phyloP scores from a whole-genome alignment of 2,888 invertebrate genomes.

The Phymatocera aterrima region DNA sequence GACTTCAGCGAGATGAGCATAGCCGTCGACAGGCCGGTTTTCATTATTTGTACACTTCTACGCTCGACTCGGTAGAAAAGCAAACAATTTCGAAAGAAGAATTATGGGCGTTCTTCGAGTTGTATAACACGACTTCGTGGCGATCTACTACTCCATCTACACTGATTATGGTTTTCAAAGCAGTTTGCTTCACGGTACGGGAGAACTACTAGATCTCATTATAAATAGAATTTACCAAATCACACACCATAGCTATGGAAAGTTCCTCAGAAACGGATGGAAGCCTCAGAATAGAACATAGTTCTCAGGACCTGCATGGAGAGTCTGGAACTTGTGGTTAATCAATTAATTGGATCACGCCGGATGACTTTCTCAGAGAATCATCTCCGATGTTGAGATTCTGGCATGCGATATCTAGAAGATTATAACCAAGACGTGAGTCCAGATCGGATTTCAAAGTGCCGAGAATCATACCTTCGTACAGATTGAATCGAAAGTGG shows the following conservation, averaged over 20 bases:
- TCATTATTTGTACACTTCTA: not conserved
- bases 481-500: not conserved
- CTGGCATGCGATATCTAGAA: not conserved
- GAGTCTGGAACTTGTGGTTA: not conserved
- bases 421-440: not conserved
- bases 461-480: too few species aligned
- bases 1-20: not conserved
- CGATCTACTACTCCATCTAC: not conserved
- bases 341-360: conserved; percentile 28
- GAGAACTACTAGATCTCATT: not conserved
- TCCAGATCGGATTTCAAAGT: not conserved
- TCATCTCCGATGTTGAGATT: not conserved
- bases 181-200: not conserved
- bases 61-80: conserved; percentile 2
- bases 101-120: not conserved
- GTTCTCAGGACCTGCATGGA: not conserved
- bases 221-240: not conserved
- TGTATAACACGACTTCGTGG: not conserved
- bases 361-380: not conserved
- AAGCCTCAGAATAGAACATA: not conserved
- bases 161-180: not conserved
- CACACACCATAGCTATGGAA: not conserved
- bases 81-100: conserved; percentile 1
- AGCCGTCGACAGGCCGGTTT: not conserved
- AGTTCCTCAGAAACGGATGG: not conserved